These are phyloP conservation scores for Parapsyche elsis DNA, from an alignment of 1,140 invertebrate genomes.

Conservation along the genomic window DNA sequence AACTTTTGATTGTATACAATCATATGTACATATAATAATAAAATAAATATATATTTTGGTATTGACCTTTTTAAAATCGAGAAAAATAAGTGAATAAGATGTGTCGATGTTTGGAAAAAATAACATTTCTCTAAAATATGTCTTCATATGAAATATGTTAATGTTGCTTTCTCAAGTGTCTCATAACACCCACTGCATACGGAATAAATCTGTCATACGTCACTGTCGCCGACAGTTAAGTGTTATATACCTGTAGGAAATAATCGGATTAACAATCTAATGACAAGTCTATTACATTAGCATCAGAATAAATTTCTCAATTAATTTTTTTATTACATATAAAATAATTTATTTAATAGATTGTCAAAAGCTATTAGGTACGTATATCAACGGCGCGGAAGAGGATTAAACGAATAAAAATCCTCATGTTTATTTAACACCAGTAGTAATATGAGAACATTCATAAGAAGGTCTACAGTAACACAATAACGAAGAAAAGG, in stretches of 20 bases:
- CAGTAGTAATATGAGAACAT: too few species aligned
- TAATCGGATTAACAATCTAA: slow-evolving; percentile 20
- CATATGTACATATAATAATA: too few species aligned
- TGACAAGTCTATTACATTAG: slow-evolving; percentile 30
- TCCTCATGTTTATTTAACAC: too few species aligned
- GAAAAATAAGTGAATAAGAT: too few species aligned
- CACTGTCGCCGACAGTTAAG: background rate
- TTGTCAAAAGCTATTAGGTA: background rate
- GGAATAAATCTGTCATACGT: slow-evolving; percentile 1
- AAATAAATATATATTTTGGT: too few species aligned
- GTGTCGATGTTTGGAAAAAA: too few species aligned
- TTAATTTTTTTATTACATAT: background rate
- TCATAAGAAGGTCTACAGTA: too few species aligned
- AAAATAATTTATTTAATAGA: background rate
- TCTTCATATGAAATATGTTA: background rate
- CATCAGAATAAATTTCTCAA: background rate
- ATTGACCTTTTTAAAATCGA: too few species aligned
- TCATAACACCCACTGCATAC: background rate
- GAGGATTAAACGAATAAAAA: too few species aligned
- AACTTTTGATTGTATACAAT: too few species aligned
- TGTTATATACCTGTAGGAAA: background rate
- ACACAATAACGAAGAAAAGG: too few species aligned
- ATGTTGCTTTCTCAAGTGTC: background rate
- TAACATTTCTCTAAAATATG: too few species aligned
- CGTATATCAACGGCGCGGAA: background rate